Evolutionary conservation across 37 sponge, comb jelly and placozoan genomes (phyloP), one percentile per base, ranked within the genome.

Genomic region (Chondrilla cf. caribensis): DNA sequence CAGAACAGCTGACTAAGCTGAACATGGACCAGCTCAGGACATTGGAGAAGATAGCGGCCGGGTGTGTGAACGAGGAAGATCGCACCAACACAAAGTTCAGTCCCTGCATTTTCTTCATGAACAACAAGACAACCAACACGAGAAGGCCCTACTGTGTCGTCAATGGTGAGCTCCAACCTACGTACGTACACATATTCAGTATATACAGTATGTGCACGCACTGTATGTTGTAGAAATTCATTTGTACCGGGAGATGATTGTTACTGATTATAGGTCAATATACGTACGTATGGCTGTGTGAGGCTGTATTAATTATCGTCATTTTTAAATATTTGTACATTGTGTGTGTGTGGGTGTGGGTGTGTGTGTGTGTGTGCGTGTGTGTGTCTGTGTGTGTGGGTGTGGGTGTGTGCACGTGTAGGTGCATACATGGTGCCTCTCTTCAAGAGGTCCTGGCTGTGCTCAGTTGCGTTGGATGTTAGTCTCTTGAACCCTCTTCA

Each of bases 41-140:
- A 18, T 37, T 73, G 76, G 76, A 73, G 76, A 37, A 39, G 18
- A 38, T 15, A 6, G 24, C 36, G n/a, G 44, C 44, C 3, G 3
- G 22, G 24, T 47, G 51, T 47, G 51, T 47, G 51, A 7, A 6
- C 6, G 64, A 62, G 29, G 29, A 62, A 5, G 64, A 28, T 7
- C 64, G 22, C 25, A 54, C 43, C 3, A 38, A 32, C 15, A 68
- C 86, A 59, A 68, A 72, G 54, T 84, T 87, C 35, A 22, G 19
- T 38, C 81, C 80, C 0, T 60, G 77, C 19, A 31, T 83, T 22
- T 80, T 88, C 31, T 54, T 79, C 38, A 79, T 88, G 81, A 79
- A 86, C 43, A 18, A 70, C 15, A 44, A 32, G 9, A 86, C 84
- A 32, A 81, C 82, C 58, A 92, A 88, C 70, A 83, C 89, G 18